A percentile compares a stretch with the other conserved stretches of the same genome.
Evolutionary conservation across 2,797 vertebrate species (phyloP).

Genomic region (Poecilia gillii): DNA sequence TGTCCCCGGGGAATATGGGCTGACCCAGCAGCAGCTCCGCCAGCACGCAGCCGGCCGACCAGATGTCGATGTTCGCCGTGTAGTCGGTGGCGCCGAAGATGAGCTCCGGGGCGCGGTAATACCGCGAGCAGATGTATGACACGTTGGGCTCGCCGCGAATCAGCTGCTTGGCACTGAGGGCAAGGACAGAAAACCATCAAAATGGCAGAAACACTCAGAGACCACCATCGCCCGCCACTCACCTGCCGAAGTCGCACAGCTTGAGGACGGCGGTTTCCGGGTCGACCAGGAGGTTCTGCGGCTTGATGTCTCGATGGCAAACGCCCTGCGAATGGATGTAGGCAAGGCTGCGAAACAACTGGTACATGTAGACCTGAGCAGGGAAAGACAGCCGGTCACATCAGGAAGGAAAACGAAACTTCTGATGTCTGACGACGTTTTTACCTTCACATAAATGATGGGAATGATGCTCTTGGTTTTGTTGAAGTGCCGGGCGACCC

Average conservation of each 20-base stretch:
- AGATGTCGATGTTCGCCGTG: conserved; percentile 93
- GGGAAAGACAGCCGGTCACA: neutral
- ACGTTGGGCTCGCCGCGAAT: conserved; percentile 92
- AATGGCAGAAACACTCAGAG: neutral
- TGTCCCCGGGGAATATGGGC: conserved; percentile 93
- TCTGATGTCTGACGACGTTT: neutral
- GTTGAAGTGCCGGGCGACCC: conserved; percentile 92
- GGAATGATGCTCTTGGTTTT: conserved; percentile 94
- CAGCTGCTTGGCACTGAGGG: conserved; percentile 89
- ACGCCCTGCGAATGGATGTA: conserved; percentile 95
- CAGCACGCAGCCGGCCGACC: conserved; percentile 92
- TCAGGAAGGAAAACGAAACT: neutral
- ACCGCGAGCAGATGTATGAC: conserved; percentile 93
- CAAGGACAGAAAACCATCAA: conserved; percentile 5
- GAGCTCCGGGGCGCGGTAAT: conserved; percentile 92
- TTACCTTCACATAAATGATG: conserved; percentile 91
- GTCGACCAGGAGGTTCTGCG: conserved; percentile 92
- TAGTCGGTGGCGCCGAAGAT: conserved; percentile 95
- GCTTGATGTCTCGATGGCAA: conserved; percentile 94
- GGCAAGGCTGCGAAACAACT: conserved; percentile 91
- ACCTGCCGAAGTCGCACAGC: conserved; percentile 95
- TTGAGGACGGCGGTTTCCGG: conserved; percentile 92
- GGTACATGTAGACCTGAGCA: conserved; percentile 89
- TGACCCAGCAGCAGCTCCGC: conserved; percentile 91
- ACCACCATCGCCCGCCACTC: conserved; percentile 17